These are phyloP conservation scores for Rhabdomys dilectus DNA, from an alignment of 2,113 vertebrate genomes.

Conservation along the genomic window DNA sequence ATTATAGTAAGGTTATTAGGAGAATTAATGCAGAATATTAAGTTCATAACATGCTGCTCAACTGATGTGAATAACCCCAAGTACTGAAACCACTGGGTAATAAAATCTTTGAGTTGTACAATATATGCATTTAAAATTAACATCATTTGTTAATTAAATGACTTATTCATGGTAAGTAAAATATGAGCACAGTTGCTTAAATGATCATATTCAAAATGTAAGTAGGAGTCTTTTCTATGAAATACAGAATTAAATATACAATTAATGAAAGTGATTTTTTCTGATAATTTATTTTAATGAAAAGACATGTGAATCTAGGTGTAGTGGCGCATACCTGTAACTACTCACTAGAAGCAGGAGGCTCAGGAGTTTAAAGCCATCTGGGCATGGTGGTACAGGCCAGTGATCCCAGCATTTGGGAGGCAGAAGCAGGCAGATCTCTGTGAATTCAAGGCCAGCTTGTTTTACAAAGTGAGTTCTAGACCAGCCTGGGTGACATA, in stretches of 20 bases:
- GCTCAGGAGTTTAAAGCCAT: not conserved
- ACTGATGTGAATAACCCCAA: not conserved
- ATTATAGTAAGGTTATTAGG: not conserved
- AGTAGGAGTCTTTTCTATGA: constrained; percentile 20
- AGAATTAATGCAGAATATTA: constrained; percentile 18
- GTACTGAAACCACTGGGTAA: not conserved
- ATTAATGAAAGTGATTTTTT: constrained; percentile 25
- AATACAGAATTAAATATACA: not conserved
- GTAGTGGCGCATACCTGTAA: not conserved
- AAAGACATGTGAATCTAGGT: not conserved
- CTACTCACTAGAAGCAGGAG: not conserved
- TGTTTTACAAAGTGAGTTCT: not conserved
- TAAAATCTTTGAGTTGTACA: constrained; percentile 28
- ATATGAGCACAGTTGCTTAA: not conserved
- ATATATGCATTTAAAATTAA: constrained; percentile 40
- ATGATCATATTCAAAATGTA: not conserved
- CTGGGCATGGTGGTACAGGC: not conserved
- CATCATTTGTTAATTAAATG: constrained; percentile 19
- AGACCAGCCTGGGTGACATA: not conserved
- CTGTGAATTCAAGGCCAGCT: not conserved
- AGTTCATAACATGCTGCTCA: not conserved
- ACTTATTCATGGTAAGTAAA: constrained; percentile 22
- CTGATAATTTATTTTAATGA: constrained; percentile 42
- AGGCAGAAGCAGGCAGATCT: not conserved
- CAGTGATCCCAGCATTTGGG: not conserved